A percentile compares a stretch with the other conserved stretches of the same genome.
Evolutionary conservation across 2,113 vertebrate species (phyloP).

Genomic region (Atherinomorus stipes): DNA sequence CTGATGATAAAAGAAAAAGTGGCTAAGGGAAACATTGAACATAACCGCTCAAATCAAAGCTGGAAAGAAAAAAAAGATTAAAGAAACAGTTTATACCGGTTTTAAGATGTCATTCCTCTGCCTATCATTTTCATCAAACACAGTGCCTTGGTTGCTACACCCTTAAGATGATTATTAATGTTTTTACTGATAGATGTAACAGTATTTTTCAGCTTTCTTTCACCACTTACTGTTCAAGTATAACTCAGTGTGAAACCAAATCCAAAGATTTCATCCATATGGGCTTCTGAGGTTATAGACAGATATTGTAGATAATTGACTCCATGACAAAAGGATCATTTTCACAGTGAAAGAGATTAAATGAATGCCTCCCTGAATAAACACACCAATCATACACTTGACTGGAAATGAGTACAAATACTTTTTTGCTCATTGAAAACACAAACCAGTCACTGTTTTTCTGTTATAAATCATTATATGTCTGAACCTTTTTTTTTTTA

Average conservation of each 20-base stretch:
- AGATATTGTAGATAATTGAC: constrained; percentile 32
- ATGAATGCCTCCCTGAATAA: constrained; percentile 51
- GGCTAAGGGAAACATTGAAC: not conserved
- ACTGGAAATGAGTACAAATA: constrained; percentile 65
- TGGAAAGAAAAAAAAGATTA: constrained; percentile 5
- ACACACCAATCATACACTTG: constrained; percentile 64
- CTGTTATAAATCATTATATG: constrained; percentile 66
- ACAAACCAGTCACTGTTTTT: constrained; percentile 57
- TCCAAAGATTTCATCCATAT: not conserved
- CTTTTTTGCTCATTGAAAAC: constrained; percentile 67
- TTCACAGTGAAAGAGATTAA: constrained; percentile 50
- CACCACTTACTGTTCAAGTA: not conserved
- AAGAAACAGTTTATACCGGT: constrained; percentile 7
- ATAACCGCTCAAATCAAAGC: not conserved
- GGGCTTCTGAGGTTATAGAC: constrained; percentile 27
- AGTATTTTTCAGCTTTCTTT: not conserved
- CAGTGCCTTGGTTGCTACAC: not conserved
- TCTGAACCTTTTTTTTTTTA: constrained; percentile 15
- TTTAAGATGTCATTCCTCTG: not conserved
- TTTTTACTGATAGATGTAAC: constrained; percentile 12
- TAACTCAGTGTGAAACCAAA: constrained; percentile 19
- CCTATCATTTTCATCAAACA: not conserved
- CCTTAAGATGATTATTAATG: not conserved
- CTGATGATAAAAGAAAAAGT: constrained; percentile 20
- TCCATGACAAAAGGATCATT: constrained; percentile 18